Percentiles rank a stretch among this genome's conserved stretches.
These are phyloP conservation scores for Tryphoninae sp. DNA, from an alignment of 2,888 invertebrate genomes.

Conservation along the genomic window DNA sequence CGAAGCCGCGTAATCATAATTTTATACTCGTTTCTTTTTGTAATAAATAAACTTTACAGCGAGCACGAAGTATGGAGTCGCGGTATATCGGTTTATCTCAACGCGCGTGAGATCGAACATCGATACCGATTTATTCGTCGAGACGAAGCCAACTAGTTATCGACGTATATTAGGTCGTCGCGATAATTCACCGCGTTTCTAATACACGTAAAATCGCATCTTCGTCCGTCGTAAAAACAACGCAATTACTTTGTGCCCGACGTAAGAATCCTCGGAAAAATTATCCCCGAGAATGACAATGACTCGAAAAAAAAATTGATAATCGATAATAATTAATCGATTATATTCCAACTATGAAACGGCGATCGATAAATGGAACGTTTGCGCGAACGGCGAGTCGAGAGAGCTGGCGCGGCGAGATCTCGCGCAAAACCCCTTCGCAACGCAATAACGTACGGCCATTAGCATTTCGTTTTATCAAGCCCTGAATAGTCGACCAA, in stretches of 20 bases:
- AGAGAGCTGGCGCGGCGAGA: constrained; percentile 41
- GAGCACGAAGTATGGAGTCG: not conserved
- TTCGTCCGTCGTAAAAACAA: constrained; percentile 32
- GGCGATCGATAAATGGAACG: too few species aligned
- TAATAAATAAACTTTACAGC: constrained; percentile 21
- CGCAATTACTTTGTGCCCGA: not conserved
- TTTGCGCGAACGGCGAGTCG: not conserved
- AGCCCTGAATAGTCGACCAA: constrained; percentile 65
- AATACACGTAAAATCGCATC: not conserved
- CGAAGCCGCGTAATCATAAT: constrained; percentile 35
- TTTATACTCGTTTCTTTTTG: constrained; percentile 34
- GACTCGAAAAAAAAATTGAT: too few species aligned
- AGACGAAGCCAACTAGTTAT: not conserved
- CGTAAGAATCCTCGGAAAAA: too few species aligned
- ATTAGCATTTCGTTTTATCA: constrained; percentile 64
- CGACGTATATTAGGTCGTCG: not conserved
- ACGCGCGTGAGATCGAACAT: not conserved
- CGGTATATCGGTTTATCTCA: not conserved
- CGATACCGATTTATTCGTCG: not conserved
- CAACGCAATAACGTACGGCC: constrained; percentile 60
- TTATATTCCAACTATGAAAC: too few species aligned
- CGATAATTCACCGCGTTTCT: not conserved
- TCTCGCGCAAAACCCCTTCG: constrained; percentile 48
- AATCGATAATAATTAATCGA: too few species aligned
- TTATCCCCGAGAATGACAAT: too few species aligned